These are phyloP conservation scores for Hemibagrus wyckioides DNA, from an alignment of 2,113 vertebrate species.

Conservation along the genomic window DNA sequence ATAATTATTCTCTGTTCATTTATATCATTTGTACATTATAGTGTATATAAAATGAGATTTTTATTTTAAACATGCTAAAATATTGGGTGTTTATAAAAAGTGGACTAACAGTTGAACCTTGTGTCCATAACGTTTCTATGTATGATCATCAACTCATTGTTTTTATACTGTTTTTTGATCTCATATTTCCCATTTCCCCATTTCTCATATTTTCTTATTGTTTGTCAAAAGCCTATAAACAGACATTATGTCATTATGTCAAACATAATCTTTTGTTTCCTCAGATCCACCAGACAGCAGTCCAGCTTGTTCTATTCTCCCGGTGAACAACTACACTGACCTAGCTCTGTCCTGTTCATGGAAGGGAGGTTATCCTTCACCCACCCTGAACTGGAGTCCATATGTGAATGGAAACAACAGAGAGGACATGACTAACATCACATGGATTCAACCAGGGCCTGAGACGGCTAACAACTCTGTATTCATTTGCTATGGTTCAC, in stretches of 20 bases:
- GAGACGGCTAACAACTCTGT: conserved; percentile 70
- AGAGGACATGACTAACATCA: conserved; percentile 63
- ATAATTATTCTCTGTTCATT: too few relatives aligned
- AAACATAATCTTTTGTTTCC: conserved; percentile 36
- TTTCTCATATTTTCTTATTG: background rate
- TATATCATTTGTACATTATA: too few relatives aligned
- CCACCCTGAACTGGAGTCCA: conserved; percentile 77
- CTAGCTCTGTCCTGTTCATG: conserved; percentile 80
- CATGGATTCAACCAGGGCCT: conserved; percentile 65
- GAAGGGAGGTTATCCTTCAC: conserved; percentile 79
- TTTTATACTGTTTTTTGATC: too few relatives aligned
- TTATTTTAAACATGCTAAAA: too few relatives aligned
- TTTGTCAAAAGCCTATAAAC: background rate
- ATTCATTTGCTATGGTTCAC: conserved; percentile 79
- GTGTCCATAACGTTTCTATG: too few relatives aligned
- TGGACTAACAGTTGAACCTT: too few relatives aligned
- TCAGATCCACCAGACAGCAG: conserved; percentile 82
- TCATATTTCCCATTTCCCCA: background rate
- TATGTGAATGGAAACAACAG: conserved; percentile 50
- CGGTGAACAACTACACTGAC: conserved; percentile 72
- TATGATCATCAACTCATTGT: too few relatives aligned
- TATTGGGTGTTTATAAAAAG: too few relatives aligned
- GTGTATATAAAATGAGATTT: too few relatives aligned
- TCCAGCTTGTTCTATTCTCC: conserved; percentile 76
- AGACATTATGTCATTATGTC: too few relatives aligned